phyloP scores from a whole-genome alignment of 2,113 vertebrate genomes.

The Danionella cerebrum region DNA sequence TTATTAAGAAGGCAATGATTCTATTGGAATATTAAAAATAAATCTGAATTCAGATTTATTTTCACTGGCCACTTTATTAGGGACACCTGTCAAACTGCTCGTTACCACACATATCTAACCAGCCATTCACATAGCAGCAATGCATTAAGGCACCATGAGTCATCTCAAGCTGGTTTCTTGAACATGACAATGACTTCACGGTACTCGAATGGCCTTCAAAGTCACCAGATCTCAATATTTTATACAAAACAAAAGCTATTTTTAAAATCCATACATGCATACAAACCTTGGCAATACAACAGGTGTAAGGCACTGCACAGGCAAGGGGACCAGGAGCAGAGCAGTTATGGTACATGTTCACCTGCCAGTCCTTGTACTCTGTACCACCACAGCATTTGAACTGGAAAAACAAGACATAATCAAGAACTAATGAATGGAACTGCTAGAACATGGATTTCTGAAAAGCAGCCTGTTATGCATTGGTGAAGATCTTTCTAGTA shows the following conservation, averaged over 20 bases:
- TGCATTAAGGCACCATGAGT: no score
- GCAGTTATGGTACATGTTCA: conserved; percentile 87
- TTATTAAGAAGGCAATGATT: no score
- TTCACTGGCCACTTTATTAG: no score
- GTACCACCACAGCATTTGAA: conserved; percentile 89
- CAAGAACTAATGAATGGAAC: not conserved
- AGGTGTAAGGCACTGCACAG: conserved; percentile 90
- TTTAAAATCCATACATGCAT: not conserved
- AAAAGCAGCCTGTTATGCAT: not conserved
- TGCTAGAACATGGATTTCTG: not conserved
- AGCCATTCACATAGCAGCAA: no score
- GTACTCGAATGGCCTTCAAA: no score
- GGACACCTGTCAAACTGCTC: no score
- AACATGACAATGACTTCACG: no score
- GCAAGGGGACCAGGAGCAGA: conserved; percentile 74
- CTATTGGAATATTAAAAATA: no score
- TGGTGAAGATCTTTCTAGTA: not conserved
- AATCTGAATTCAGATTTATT: no score
- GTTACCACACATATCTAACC: no score
- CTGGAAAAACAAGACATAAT: conserved; percentile 53
- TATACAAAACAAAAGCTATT: not conserved
- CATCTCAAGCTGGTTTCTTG: no score
- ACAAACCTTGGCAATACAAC: conserved; percentile 62
- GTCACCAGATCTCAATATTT: no score
- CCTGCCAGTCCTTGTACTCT: conserved; percentile 79